phyloP scores from a whole-genome alignment of 2,888 invertebrate species.

The Archips crataeganus region DNA sequence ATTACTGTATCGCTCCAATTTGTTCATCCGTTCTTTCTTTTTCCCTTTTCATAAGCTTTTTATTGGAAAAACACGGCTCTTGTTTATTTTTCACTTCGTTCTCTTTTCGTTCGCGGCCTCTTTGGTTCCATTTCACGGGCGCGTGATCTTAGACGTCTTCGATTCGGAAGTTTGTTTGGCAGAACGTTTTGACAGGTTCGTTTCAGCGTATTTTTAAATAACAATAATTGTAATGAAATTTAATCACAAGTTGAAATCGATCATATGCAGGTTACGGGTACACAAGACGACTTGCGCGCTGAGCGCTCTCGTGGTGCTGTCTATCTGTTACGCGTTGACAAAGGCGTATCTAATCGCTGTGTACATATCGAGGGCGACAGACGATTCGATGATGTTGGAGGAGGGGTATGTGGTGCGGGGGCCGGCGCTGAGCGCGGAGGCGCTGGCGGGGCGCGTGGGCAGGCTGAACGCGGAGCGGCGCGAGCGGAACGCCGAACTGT shows the following conservation, averaged over 20 bases:
- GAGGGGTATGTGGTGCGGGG: conserved; percentile 11
- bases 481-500: conserved; percentile 48
- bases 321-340: not conserved
- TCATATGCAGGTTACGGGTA: not conserved
- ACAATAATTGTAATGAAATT: not conserved
- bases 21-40: conserved; percentile 29
- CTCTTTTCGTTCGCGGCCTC: not conserved
- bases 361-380: not conserved
- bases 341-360: not conserved
- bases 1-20: conserved; percentile 27
- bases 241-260: not conserved
- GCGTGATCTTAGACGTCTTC: not conserved
- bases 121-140: conserved; percentile 1
- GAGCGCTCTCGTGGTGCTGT: not conserved
- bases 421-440: conserved; percentile 40
- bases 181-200: not conserved
- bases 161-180: not conserved
- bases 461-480: conserved; percentile 49
- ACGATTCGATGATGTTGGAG: not conserved
- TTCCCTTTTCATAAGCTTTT: conserved; percentile 16
- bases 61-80: conserved; percentile 10
- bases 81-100: not conserved
- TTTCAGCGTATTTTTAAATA: not conserved
- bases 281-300: not conserved
- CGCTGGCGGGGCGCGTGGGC: conserved; percentile 42